phyloP scores from a whole-genome alignment of 2,888 invertebrate species.

The Heliconius sara region DNA sequence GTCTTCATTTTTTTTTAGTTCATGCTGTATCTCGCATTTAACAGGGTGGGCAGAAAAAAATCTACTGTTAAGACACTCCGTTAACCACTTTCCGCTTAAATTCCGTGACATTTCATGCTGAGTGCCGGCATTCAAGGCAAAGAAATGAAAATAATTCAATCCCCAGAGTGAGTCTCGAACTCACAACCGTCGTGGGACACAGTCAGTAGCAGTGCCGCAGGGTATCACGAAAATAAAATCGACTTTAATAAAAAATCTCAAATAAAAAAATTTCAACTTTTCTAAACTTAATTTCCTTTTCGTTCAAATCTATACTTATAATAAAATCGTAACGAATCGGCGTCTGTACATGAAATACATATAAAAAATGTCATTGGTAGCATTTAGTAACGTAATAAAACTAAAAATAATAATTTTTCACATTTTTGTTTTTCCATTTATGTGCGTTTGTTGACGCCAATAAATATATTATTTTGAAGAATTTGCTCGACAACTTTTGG shows the following conservation, averaged over 20 bases:
- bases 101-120: neutral
- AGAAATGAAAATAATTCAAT: neutral
- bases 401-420: too few species aligned
- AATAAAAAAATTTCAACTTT: neutral
- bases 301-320: neutral
- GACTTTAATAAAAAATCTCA: neutral
- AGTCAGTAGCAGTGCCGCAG: neutral
- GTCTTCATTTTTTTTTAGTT: neutral
- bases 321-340: too few species aligned
- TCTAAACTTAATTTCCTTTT: conserved; percentile 2
- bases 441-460: neutral
- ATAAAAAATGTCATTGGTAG: too few species aligned
- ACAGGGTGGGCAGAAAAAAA: neutral
- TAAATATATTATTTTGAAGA: too few species aligned
- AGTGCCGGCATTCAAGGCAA: neutral
- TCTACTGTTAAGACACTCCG: neutral
- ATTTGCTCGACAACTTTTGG: too few species aligned
- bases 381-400: too few species aligned
- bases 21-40: too few species aligned
- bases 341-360: too few species aligned
- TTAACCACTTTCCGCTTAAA: too few species aligned
- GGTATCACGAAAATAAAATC: neutral
- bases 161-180: neutral
- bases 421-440: too few species aligned
- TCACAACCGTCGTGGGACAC: neutral